Percentiles rank a stretch among this genome's conserved stretches.
phyloP scores from a whole-genome alignment of 2,888 invertebrate species.

The Brachyptera putata region DNA sequence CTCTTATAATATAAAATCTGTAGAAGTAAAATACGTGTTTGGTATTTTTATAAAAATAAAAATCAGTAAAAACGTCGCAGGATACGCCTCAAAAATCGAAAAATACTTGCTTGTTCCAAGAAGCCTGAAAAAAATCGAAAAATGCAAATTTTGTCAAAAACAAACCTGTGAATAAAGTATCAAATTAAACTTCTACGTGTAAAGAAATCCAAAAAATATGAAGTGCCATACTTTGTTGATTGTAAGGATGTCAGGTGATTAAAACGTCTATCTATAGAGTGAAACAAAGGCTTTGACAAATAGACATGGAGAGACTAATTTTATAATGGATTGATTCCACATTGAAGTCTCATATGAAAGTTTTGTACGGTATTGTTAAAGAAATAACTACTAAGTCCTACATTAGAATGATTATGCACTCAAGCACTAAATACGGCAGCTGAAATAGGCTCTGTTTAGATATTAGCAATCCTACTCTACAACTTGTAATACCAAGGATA shows the following conservation, averaged over 20 bases:
- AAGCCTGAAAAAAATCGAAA: constrained; percentile 19
- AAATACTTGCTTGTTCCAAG: constrained; percentile 1
- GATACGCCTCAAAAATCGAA: constrained; percentile 2
- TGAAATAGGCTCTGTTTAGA: too few relatives aligned
- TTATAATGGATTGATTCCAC: constrained; percentile 20
- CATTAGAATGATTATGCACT: not conserved
- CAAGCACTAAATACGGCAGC: not conserved
- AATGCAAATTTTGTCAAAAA: constrained; percentile 4
- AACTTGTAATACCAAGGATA: too few relatives aligned
- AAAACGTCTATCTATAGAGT: constrained; percentile 42
- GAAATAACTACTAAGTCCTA: not conserved
- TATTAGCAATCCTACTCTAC: too few relatives aligned
- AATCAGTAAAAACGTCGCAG: constrained; percentile 3
- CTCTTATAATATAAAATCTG: too few relatives aligned
- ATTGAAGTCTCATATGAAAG: not conserved
- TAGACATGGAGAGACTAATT: constrained; percentile 2
- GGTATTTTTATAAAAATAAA: not conserved
- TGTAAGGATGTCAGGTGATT: constrained; percentile 37
- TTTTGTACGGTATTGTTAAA: not conserved
- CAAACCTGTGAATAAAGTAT: constrained; percentile 13
- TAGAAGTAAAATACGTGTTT: too few relatives aligned
- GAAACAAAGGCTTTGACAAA: constrained; percentile 9
- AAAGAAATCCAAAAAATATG: constrained; percentile 38
- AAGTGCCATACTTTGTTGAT: constrained; percentile 42
- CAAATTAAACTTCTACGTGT: constrained; percentile 3